Evolutionary conservation across 1,140 invertebrate genomes (phyloP).

Genomic region (Alviniconcha marisindica): DNA sequence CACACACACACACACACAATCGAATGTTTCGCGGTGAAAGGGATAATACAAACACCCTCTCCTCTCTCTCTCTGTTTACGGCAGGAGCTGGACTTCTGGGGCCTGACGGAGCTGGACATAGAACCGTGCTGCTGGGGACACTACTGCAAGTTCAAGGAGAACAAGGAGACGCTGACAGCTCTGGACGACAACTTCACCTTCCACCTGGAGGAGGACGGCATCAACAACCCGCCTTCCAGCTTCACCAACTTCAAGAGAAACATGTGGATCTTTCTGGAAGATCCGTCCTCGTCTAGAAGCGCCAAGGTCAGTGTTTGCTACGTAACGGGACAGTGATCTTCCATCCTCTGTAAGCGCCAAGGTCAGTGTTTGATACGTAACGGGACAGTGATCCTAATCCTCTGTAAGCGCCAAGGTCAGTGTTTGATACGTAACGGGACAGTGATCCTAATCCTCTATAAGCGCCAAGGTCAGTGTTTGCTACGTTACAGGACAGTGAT

Average conservation of each 20-base stretch:
- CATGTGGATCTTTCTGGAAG: constrained; percentile 72
- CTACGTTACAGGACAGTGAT: constrained; percentile 44
- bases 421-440: not conserved
- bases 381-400: no score
- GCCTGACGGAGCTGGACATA: constrained; percentile 69
- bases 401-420: no score
- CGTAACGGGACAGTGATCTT: not conserved
- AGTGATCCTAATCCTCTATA: no score
- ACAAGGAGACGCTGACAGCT: constrained; percentile 70
- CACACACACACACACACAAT: no score
- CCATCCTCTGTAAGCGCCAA: no score
- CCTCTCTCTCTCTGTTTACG: no score
- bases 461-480: not conserved
- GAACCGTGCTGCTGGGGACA: constrained; percentile 75
- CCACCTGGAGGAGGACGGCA: constrained; percentile 56
- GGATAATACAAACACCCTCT: constrained; percentile 9
- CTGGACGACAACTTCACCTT: constrained; percentile 73
- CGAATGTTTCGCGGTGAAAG: not conserved
- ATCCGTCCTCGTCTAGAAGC: constrained; percentile 66
- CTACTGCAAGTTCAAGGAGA: constrained; percentile 72
- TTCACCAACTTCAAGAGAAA: constrained; percentile 61
- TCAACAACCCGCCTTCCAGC: constrained; percentile 58
- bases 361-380: not conserved
- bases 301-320: constrained; percentile 67
- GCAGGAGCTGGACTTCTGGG: constrained; percentile 74